Evolutionary conservation across 2,888 invertebrate species (phyloP).

Genomic region (Halictus ligatus): DNA sequence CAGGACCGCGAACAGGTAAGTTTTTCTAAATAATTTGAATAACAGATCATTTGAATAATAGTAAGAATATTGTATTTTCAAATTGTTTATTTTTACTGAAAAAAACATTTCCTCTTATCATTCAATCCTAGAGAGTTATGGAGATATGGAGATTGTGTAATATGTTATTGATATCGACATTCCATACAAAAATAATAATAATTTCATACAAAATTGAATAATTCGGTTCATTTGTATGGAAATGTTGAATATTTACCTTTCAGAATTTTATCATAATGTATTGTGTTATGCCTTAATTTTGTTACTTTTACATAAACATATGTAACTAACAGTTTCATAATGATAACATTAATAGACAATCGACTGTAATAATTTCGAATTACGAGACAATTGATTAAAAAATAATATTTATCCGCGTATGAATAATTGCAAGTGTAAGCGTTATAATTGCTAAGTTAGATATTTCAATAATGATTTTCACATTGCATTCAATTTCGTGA

Average conservation of each 20-base stretch:
- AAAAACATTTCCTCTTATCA: background rate
- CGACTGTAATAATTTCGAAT: background rate
- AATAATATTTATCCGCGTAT: background rate
- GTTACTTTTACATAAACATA: too few species aligned
- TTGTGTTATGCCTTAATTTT: too few species aligned
- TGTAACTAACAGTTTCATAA: too few species aligned
- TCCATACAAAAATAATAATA: background rate
- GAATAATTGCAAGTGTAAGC: background rate
- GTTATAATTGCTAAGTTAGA: background rate
- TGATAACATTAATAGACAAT: too few species aligned
- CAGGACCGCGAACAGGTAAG: conserved; percentile 92
- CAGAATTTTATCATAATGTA: too few species aligned
- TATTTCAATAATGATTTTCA: conserved; percentile 1
- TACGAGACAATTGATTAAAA: background rate
- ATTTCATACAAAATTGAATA: background rate
- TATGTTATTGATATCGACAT: background rate
- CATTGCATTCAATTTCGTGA: background rate
- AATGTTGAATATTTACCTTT: too few species aligned
- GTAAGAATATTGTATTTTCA: background rate
- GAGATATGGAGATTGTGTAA: background rate
- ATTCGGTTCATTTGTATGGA: too few species aligned
- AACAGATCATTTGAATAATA: background rate
- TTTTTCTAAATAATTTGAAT: conserved; percentile 9
- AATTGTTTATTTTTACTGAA: background rate
- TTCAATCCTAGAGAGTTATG: background rate